These are phyloP conservation scores for Formica exsecta DNA, from an alignment of 1,140 invertebrate genomes.

Conservation along the genomic window DNA sequence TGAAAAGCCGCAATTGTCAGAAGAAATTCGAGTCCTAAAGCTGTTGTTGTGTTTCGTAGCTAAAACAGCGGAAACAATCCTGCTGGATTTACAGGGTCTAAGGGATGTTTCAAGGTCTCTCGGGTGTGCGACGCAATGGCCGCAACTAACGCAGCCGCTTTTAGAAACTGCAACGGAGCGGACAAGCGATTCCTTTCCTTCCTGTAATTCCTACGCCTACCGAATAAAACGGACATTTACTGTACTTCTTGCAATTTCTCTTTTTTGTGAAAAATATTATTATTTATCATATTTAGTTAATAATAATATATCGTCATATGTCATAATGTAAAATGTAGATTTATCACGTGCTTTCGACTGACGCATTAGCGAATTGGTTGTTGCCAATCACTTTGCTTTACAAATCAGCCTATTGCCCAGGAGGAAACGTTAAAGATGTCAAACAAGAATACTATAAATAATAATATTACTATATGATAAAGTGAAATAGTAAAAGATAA, in stretches of 20 bases:
- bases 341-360: neutral
- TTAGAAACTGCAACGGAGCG: neutral
- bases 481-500: neutral
- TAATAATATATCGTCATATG: slow-evolving; percentile 12
- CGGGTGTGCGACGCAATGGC: slow-evolving; percentile 7
- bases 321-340: neutral
- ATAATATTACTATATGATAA: neutral
- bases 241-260: neutral
- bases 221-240: neutral
- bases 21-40: slow-evolving; percentile 34
- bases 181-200: slow-evolving; percentile 18
- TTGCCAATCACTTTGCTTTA: slow-evolving; percentile 10
- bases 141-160: slow-evolving; percentile 4
- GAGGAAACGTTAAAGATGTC: neutral
- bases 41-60: slow-evolving; percentile 49
- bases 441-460: neutral
- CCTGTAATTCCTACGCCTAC: slow-evolving; percentile 20
- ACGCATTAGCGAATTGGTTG: neutral
- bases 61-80: slow-evolving; percentile 59
- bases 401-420: neutral
- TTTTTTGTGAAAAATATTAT: neutral
- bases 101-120: slow-evolving; percentile 28
- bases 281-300: neutral
- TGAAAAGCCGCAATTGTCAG: slow-evolving; percentile 23
- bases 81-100: slow-evolving; percentile 33